Percentiles rank a stretch among this genome's conserved stretches.
Evolutionary conservation across 1,140 invertebrate genomes (phyloP).

Genomic region (Drosophila triauraria): DNA sequence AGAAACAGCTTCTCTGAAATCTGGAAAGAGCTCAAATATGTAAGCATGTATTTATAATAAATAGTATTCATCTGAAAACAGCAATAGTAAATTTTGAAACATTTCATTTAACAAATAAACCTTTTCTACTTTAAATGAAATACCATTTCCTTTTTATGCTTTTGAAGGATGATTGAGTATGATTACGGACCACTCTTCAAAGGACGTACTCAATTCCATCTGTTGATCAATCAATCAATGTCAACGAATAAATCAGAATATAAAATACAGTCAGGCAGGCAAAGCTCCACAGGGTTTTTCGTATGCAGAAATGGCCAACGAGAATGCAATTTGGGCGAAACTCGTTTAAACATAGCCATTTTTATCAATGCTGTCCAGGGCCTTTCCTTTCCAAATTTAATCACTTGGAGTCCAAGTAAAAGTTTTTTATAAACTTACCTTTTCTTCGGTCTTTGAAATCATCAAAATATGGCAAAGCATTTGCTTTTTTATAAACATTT

Average conservation of each 20-base stretch:
- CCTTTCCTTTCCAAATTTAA: background rate
- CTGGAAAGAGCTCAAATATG: no score
- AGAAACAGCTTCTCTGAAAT: no score
- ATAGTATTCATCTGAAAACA: no score
- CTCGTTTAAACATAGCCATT: background rate
- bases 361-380: background rate
- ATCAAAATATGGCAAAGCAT: no score
- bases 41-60: no score
- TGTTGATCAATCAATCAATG: constrained; percentile 10
- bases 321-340: background rate
- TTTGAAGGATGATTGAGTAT: background rate
- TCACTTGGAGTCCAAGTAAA: no score
- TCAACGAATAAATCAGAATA: background rate
- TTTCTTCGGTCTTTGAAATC: no score
- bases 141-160: background rate
- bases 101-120: background rate
- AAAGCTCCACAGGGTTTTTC: background rate
- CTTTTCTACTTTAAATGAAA: background rate
- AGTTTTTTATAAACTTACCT: no score
- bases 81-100: no score
- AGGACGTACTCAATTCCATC: background rate
- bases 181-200: no score
- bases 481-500: constrained; percentile 75
- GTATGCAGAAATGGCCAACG: background rate
- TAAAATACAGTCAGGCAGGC: background rate